Evolutionary conservation across 2,113 vertebrate genomes (phyloP).

Genomic region (Pandion haliaetus): DNA sequence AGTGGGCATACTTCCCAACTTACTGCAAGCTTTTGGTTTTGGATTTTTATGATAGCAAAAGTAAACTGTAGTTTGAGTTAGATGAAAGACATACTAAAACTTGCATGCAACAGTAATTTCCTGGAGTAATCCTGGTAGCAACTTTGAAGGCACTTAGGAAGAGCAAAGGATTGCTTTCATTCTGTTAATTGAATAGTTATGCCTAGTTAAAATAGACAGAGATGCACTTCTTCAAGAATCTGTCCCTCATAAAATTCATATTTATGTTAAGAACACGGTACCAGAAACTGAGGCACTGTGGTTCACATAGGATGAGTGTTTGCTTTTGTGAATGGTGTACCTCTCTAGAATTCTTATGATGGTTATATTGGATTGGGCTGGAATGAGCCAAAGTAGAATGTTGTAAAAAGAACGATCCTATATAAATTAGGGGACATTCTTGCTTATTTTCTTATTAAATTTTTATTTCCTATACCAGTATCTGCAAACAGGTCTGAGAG

Average conservation of each 20-base stretch:
- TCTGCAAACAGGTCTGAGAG: not conserved
- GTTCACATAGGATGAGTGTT: not conserved
- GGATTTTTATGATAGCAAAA: not conserved
- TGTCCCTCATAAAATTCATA: not conserved
- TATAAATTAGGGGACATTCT: not conserved
- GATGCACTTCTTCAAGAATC: not conserved
- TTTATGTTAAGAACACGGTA: not conserved
- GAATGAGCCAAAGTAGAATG: not conserved
- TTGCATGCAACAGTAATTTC: not conserved
- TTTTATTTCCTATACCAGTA: not conserved
- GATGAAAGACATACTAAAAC: not conserved
- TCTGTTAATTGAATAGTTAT: not conserved
- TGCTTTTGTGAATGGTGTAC: not conserved
- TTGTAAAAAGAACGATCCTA: not conserved
- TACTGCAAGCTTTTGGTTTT: not conserved
- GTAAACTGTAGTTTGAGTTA: not conserved
- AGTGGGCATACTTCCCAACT: not conserved
- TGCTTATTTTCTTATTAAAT: not conserved
- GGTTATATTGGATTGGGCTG: not conserved
- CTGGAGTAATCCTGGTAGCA: not conserved
- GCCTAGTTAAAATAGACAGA: not conserved
- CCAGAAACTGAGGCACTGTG: not conserved
- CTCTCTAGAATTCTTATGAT: not conserved
- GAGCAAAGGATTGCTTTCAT: not conserved
- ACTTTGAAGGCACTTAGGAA: not conserved